Conservation (phyloP, 1,140 invertebrate species). For the Plutomurus gul region DNA sequence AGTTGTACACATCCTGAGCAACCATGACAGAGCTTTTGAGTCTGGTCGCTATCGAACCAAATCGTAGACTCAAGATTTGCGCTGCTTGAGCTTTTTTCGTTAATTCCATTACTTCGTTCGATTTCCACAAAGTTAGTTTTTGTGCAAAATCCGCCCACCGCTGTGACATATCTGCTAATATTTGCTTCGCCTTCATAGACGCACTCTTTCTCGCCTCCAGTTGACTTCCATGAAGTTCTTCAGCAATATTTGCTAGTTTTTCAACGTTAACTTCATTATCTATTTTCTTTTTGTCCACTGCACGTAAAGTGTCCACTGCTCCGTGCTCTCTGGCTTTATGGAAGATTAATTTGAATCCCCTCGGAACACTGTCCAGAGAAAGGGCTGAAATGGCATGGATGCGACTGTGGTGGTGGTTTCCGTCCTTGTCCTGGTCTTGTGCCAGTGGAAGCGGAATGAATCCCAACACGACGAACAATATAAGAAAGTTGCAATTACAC, state of each 20-base stretch:
- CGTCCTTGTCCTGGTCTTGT: background rate
- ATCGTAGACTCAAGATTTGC: conserved; percentile 23
- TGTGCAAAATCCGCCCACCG: conserved; percentile 32
- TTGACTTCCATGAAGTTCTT: conserved; percentile 7
- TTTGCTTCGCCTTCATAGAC: background rate
- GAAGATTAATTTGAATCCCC: background rate
- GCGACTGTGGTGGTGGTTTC: background rate
- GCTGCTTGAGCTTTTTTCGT: conserved; percentile 38
- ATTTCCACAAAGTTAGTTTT: conserved; percentile 3
- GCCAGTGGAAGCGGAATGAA: background rate
- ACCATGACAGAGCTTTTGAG: conserved; percentile 22
- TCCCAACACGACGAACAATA: background rate
- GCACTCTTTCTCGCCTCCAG: background rate
- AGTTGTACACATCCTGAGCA: conserved; percentile 12
- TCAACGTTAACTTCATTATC: background rate
- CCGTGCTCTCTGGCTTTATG: background rate
- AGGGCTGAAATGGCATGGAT: background rate
- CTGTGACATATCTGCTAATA: conserved; percentile 3
- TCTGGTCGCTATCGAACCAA: conserved; percentile 19
- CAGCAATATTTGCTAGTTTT: background rate
- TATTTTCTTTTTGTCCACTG: background rate
- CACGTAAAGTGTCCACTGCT: no score
- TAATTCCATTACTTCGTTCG: conserved; percentile 35
- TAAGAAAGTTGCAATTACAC: conserved; percentile 34
- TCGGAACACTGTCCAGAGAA: background rate